phyloP scores from a whole-genome alignment of 2,888 invertebrate species.

The Aporophyla nigra region DNA sequence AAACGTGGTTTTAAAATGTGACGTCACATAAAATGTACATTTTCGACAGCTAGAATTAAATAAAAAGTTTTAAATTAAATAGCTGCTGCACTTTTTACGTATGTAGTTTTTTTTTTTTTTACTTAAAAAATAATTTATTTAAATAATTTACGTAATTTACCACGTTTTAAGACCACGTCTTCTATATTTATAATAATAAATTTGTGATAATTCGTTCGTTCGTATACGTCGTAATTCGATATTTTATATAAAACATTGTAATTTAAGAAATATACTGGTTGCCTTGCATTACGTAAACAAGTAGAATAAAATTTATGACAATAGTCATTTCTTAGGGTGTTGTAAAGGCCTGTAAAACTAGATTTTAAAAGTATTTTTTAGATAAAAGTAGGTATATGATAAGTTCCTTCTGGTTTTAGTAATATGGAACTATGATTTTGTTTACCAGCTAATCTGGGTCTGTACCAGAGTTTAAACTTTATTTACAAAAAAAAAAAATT shows the following conservation, averaged over 20 bases:
- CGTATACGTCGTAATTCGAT: conserved; percentile 76
- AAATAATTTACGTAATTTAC: neutral
- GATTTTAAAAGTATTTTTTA: conserved; percentile 22
- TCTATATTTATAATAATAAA: conserved; percentile 57
- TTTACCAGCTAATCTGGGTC: neutral
- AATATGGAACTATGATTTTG: neutral
- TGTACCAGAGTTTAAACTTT: neutral
- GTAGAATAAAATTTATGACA: conserved; percentile 60
- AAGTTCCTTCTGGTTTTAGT: conserved; percentile 5
- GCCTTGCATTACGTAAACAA: conserved; percentile 87
- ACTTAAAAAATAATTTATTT: neutral
- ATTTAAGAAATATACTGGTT: conserved; percentile 78
- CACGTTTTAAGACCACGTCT: conserved; percentile 52
- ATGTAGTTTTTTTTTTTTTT: no score
- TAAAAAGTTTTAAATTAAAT: neutral
- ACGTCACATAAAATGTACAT: neutral
- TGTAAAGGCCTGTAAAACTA: conserved; percentile 68
- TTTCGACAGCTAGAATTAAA: neutral
- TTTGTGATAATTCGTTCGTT: conserved; percentile 84
- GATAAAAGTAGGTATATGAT: neutral
- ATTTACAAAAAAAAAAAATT: no score
- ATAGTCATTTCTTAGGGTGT: conserved; percentile 61
- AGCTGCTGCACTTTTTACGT: neutral
- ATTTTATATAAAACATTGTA: conserved; percentile 64
- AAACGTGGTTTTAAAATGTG: conserved; percentile 54